Base-by-base conservation (phyloP, 2,888 invertebrate species). In the Xestobium rufovillosum region DNA sequence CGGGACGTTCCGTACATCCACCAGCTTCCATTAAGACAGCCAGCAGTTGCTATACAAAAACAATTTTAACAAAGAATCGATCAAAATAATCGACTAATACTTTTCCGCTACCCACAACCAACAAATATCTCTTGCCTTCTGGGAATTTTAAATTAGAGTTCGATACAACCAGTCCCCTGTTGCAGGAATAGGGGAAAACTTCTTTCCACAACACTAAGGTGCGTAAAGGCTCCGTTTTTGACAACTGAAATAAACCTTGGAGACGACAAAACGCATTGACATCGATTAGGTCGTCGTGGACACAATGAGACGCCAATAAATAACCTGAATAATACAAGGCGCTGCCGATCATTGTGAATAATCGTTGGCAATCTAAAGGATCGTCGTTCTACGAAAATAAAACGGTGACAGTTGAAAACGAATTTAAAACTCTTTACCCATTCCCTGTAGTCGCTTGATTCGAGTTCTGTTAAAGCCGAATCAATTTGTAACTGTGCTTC, bases 371-470 rank as follows among this genome's bases (percentile, higher is more conserved):
- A 51, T 80, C 78, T 56, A 82, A 74, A 10, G 80, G 74, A 53
- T 82, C 85, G 58, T 86, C 85, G 52, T 81, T 85, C 67, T 83
- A 60, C 29, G 70, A 69, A 44, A 42, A 19, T 19, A 19, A 43
- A 42, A n/a, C n/a, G n/a, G n/a, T n/a, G n/a, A n/a, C n/a, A n/a
- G n/a, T n/a, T n/a, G 34, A 34, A 37, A 35, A n/a, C n/a, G n/a
- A n/a, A n/a, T n/a, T n/a, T n/a, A n/a, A n/a, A 26, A 26, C 26
- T 49, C 49, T 67, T 59, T 62, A 83, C 83, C 85, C 86, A 85
- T 67, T 88, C 88, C 51, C 85, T 75, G 63, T 89, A 90, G 68
- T 92, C 91, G 66, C 87, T 87, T 9, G 91, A 85, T 67, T 91
- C 90, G 63, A 90, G 74, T 66, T 91, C 90, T 51, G 83, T 85